Evolutionary conservation across 1,140 invertebrate species (phyloP), one percentile per base, ranked within the genome.

Genomic region (Lucilia sericata): DNA sequence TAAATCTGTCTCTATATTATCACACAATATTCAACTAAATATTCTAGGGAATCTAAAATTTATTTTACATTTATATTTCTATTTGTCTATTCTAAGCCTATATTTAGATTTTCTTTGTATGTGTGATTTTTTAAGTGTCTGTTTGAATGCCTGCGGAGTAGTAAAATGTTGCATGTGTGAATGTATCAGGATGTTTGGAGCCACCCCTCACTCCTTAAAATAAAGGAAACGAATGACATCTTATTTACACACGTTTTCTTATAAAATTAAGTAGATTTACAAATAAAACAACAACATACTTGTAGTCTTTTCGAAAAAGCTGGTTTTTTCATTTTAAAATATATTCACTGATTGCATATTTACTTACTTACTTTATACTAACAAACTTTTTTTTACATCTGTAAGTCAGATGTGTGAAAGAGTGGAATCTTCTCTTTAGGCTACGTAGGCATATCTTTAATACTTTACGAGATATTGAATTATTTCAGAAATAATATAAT

Each of bases 211-310:
- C 25, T 30, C 25, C 25, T 30, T 30, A 30, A 30, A 30, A 2
- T 2, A 42, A 55, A 4, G 12, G 12, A n/a, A 12, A 55, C 7
- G 3, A 55, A 17, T 12, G 12, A 55, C 51, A 55, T 55, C 0
- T n/a, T 55, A 55, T 55, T 55, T 55, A 55, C 51, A 55, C 51
- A 55, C 51, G 51, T 55, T 55, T 55, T 55, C 9, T 55, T 55
- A 55, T 55, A 55, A 55, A 55, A 55, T 55, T 55, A 55, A 55
- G 51, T 55, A 55, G 51, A 55, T 55, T 55, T 55, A 55, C 12
- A 42, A 42, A 42, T 42, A 42, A 42, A 42, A 42, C 42, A 42
- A 42, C 13, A 55, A 55, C 17, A 55, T 55, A 55, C 17, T 55
- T 55, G 51, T 55, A 8, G 12, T 55, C 17, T 55, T 55, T 55